Base-by-base conservation (phyloP, 1,140 invertebrate genomes). In the Eurytemora carolleeae region DNA sequence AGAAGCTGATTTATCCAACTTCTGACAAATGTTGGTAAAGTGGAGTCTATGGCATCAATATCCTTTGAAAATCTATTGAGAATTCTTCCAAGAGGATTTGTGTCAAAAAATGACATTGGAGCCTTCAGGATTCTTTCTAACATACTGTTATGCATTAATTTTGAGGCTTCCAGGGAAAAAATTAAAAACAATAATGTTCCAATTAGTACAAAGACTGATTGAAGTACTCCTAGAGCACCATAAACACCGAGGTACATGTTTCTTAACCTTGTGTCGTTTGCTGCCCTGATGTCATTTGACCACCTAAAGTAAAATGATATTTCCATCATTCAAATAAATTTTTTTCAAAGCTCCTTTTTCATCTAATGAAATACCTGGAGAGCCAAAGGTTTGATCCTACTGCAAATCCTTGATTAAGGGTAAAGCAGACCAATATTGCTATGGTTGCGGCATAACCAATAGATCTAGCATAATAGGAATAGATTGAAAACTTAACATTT, bases 71-170 rank as follows among this genome's bases (percentile, higher is more conserved):
- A 76, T 24, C 76, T 63, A 68, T 77, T 77, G 12, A 76, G 63
- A 25, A 77, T 72, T 23, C 76, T 69, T 16, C 76, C 89, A 2
- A 79, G 78, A 1, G 85, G 84, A 71, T 86, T 90, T 3, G 76
- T 76, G 68, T 87, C 83, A 73, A 87, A 87, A 76, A 87, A 87
- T 57, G 71, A 72, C 72, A 82, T 79, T 21, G 83, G 80, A 66
- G 77, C 78, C 61, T 72, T 75, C 66, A 87, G 68, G 66, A 84
- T 80, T 26, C 66, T 64, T 7, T 3, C 18, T 17, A 72, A 62
- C 64, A 71, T 66, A 23, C 71, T 65, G 20, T 67, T 67, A 58
- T 70, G 64, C 2, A 73, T 44, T 2, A 58, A n/a, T 26, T 20
- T 26, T 55, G 68, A 64, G 7, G 68, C 69, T 19, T 24, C 20